Conservation (phyloP, 2,113 vertebrate species). For the Spheniscus mendiculus region DNA sequence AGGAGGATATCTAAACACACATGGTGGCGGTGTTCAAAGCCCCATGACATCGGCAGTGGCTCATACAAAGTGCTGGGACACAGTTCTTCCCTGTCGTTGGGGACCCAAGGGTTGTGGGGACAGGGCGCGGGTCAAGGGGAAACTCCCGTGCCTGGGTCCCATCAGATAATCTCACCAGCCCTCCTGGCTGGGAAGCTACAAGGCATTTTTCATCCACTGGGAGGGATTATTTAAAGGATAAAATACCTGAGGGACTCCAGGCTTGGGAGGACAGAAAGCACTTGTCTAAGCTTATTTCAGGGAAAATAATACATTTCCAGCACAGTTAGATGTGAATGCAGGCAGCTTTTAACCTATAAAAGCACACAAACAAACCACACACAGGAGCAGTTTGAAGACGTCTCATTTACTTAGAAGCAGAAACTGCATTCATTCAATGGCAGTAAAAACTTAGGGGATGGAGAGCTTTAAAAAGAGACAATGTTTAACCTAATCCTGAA, state of each 20-base stretch:
- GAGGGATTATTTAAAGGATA: background rate
- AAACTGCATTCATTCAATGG: background rate
- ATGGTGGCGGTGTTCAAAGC: rapidly evolving
- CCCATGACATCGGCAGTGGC: rapidly evolving
- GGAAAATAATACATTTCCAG: constrained; percentile 3
- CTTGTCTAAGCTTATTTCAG: constrained; percentile 5
- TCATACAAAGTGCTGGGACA: background rate
- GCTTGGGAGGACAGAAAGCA: background rate
- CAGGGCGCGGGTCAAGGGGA: background rate
- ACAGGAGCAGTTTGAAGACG: background rate
- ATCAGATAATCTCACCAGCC: background rate
- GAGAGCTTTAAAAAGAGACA: background rate
- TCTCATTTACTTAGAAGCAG: background rate
- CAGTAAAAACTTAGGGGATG: background rate
- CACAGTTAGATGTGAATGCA: background rate
- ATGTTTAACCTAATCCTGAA: background rate
- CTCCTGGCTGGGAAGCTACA: background rate
- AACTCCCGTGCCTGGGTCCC: background rate
- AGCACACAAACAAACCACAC: background rate
- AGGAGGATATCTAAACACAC: background rate
- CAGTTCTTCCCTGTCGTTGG: background rate
- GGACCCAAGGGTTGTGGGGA: background rate
- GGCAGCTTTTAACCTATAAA: constrained; percentile 19
- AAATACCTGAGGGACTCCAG: background rate
- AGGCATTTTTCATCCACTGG: background rate